phyloP scores from a whole-genome alignment of 2,113 vertebrate species.

The Cynopterus brachyotis region DNA sequence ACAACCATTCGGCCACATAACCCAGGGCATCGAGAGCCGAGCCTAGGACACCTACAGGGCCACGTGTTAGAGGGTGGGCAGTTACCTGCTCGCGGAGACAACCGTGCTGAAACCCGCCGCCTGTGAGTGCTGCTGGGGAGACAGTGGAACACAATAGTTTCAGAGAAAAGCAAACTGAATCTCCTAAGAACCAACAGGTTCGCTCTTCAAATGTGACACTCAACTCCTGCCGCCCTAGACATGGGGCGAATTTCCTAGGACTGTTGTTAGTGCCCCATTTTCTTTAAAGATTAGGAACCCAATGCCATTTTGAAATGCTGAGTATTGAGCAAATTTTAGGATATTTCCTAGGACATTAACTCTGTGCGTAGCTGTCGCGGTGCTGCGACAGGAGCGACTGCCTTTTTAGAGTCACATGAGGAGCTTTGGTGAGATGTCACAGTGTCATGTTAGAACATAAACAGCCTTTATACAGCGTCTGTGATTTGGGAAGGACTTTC shows the following conservation, averaged over 20 bases:
- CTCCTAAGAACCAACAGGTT: neutral
- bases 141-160: neutral
- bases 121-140: neutral
- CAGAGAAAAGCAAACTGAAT: neutral
- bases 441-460: neutral
- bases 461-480: neutral
- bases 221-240: neutral
- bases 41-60: neutral
- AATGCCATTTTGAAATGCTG: conserved; percentile 43
- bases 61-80: neutral
- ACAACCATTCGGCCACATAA: neutral
- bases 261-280: conserved; percentile 44
- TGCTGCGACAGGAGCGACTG: neutral
- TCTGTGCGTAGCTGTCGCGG: neutral
- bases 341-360: neutral
- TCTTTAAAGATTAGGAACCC: conserved; percentile 18
- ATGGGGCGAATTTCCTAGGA: neutral
- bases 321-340: conserved; percentile 19
- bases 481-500: neutral
- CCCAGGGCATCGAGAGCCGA: neutral
- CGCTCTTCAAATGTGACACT: neutral
- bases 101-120: neutral
- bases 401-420: neutral
- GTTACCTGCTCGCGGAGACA: neutral
- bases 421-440: neutral